phyloP scores from a whole-genome alignment of 2,113 vertebrate species.

The Rhinopomastus cyanomelas region DNA sequence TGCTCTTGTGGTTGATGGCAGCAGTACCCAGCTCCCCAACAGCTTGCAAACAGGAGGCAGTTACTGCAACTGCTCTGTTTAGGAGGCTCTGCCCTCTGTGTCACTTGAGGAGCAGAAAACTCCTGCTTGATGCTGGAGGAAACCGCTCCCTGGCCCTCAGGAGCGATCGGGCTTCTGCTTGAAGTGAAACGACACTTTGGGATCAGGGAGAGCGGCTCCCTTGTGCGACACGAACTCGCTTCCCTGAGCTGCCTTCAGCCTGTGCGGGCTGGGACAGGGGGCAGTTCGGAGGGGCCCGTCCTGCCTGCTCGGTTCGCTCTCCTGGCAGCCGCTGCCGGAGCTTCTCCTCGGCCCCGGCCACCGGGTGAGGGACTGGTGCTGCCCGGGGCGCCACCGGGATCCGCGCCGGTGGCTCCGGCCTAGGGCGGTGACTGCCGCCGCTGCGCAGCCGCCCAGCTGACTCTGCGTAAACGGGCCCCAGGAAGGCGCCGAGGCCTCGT shows the following conservation, averaged over 20 bases:
- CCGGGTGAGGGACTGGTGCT: too few species aligned
- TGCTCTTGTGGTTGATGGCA: not conserved
- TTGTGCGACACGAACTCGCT: not conserved
- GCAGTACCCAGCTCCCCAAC: not conserved
- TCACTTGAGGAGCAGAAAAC: not conserved
- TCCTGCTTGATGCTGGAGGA: not conserved
- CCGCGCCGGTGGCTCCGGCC: too few species aligned
- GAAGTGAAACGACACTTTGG: not conserved
- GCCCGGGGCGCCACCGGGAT: not conserved
- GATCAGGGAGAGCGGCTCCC: not conserved
- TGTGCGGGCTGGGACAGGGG: too few species aligned
- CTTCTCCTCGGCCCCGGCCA: too few species aligned
- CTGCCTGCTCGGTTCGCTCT: too few species aligned
- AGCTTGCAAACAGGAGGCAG: not conserved
- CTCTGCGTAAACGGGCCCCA: conserved; percentile 80
- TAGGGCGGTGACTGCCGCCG: conserved; percentile 60
- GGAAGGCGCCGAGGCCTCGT: conserved; percentile 80
- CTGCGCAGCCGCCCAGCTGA: conserved; percentile 79
- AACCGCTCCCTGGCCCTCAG: rapidly evolving
- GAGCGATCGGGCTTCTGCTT: not conserved
- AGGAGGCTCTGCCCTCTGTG: not conserved
- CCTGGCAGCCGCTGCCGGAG: too few species aligned
- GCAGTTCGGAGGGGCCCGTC: too few species aligned
- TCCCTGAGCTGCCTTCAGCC: not conserved
- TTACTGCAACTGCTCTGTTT: not conserved